Evolutionary conservation across 1,140 invertebrate species (phyloP), one percentile per base, ranked within the genome.

Genomic region (Glossosoma conforme): DNA sequence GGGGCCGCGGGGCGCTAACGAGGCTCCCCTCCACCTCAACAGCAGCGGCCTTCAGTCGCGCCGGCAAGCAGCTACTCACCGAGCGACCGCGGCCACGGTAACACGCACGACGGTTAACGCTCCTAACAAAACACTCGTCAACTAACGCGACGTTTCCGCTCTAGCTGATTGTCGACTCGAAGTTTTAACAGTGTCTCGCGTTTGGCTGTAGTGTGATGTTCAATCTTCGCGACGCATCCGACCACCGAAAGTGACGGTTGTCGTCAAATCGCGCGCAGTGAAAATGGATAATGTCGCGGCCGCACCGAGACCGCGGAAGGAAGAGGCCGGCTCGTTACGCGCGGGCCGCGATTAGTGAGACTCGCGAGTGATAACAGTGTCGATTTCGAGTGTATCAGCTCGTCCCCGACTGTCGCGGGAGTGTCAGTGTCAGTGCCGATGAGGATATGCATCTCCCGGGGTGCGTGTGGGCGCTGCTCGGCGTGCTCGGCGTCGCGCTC

Each of bases 401-500:
- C n/a, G n/a, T n/a, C n/a, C n/a, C n/a, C 42, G 42, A 44, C 13
- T 6, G n/a, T 28, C 10, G 42, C 18, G 42, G 15, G 10, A 38
- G 36, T 19, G 36, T 17, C 18, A 38, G 36, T 38, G 17, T 19
- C 8, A 28, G 6, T 41, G 32, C 41, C 32, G 21, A 43, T 51
- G 54, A 28, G 41, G 48, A 51, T 14, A 56, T 56, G 54, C 37
- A 33, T 10, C 21, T 35, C 24, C 14, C 45, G 17, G 46, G 65
- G 62, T 45, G 60, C 37, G 65, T 65, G 64, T 67, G 67, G 68
- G 60, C 67, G 46, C 56, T 63, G 52, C 54, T 67, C 51, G 62
- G 66, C 15, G 66, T 64, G 44, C 65, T 64, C 60, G 62, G 65
- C 60, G 70, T 69, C 35, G 73, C 72, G 19, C 63, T 75, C 57